Percentiles rank a stretch among this genome's conserved stretches.
Conservation (phyloP, 2,888 invertebrate species). For the Nephrotoma flavescens region DNA sequence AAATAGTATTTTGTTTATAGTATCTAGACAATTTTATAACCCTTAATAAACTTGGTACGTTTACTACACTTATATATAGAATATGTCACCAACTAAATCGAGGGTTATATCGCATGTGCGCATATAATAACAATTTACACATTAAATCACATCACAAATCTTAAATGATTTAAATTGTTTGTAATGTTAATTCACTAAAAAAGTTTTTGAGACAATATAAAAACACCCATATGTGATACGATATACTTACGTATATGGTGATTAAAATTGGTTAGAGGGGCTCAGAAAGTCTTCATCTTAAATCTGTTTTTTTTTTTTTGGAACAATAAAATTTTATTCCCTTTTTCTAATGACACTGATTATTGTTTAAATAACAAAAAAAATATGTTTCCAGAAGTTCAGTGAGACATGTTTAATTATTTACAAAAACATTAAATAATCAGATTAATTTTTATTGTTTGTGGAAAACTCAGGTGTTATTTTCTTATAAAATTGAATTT, state of each 20-base stretch:
- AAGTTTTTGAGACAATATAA: background rate
- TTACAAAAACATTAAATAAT: background rate
- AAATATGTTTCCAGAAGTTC: background rate
- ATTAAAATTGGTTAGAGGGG: background rate
- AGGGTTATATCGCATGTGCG: background rate
- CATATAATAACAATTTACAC: background rate
- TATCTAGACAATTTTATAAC: background rate
- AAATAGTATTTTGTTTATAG: background rate
- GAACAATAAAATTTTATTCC: background rate
- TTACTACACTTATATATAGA: background rate
- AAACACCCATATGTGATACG: background rate
- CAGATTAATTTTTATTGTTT: background rate
- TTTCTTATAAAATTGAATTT: background rate
- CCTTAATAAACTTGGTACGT: background rate
- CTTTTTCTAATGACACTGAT: background rate
- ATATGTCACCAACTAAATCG: background rate
- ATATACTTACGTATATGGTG: background rate
- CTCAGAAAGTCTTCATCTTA: background rate
- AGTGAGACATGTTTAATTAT: background rate
- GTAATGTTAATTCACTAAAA: background rate
- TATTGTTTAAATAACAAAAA: background rate
- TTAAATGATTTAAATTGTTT: background rate
- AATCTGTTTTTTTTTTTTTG: background rate
- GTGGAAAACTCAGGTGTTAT: background rate
- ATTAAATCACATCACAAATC: background rate